phyloP scores from a whole-genome alignment of 2,797 vertebrate species.

The Ispidina picta region DNA sequence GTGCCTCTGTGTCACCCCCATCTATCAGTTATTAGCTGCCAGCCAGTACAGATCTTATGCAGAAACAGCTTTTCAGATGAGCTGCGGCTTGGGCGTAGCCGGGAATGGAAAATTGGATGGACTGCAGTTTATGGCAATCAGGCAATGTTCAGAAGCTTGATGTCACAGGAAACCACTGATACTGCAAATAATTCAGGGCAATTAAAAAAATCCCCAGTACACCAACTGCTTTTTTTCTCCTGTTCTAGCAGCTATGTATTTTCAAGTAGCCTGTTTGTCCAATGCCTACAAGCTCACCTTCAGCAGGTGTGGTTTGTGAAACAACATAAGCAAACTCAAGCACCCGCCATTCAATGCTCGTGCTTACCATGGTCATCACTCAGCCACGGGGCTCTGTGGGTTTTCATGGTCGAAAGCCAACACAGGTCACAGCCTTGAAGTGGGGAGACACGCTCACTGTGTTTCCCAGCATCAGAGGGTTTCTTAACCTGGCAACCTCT shows the following conservation, averaged over 20 bases:
- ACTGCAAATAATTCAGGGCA: slow-evolving; percentile 15
- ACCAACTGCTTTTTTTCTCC: neutral
- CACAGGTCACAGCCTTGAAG: neutral
- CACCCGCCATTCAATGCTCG: neutral
- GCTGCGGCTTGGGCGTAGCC: slow-evolving; percentile 23
- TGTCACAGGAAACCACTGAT: slow-evolving; percentile 67
- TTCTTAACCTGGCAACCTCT: slow-evolving; percentile 47
- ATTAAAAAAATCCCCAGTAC: neutral
- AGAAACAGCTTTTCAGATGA: slow-evolving; percentile 24
- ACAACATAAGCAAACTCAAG: neutral
- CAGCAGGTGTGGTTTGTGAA: neutral
- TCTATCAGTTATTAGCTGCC: neutral
- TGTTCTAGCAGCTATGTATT: neutral
- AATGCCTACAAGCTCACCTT: neutral
- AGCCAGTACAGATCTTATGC: neutral
- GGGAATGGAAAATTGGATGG: slow-evolving; percentile 43
- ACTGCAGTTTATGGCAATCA: slow-evolving; percentile 19
- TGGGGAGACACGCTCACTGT: neutral
- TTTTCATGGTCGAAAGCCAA: neutral
- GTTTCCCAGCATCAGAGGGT: slow-evolving; percentile 32
- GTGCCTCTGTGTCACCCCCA: neutral
- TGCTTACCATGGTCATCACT: fast-evolving
- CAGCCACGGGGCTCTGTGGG: neutral
- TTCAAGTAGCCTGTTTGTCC: neutral
- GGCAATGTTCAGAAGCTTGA: slow-evolving; percentile 39